Base-by-base conservation (phyloP, 1,140 invertebrate species). In the Lordiphosa mommai region DNA sequence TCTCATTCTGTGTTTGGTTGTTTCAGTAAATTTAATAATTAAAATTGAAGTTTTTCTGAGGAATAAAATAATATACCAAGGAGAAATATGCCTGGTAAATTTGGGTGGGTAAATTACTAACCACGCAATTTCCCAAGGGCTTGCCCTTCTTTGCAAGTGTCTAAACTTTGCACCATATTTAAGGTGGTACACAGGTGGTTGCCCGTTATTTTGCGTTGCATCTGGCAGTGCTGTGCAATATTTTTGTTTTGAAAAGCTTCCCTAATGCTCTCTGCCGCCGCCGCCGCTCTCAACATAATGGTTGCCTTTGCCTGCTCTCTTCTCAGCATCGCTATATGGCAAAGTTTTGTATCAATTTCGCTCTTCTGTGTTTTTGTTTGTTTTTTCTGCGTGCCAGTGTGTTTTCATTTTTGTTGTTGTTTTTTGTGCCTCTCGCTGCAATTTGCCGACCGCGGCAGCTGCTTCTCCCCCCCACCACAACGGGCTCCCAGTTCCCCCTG, bases 391-490 rank as follows among this genome's bases (percentile, higher is more conserved):
- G 40, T 60, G 61, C 33, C 58, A 29, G 20, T 44, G 59, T 63
- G 60, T 64, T 59, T 68, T 69, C 33, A 65, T 59, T 60, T 20
- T 41, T 27, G 23, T 27, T 27, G 23, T 56, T 53, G 48, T 49
- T 59, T 43, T 60, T 65, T 64, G 59, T 53, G 43, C 48, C 56
- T 53, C 61, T 69, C 55, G 61, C 44, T 69, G 65, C 65, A 65
- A 64, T 65, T 68, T 51, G 48, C 47, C 64, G 47, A 63, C 64
- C 36, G 48, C 60, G 53, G 34, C 48, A 51, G 53, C 48, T 20
- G 46, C 59, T 30, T 38, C 59, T 46, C 50, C 33, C 32, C 44
- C n/a, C n/a, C n/a, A n/a, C n/a, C n/a, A n/a, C n/a, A n/a, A 40
- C 20, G 13, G 27, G 38, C 57, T 33, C 43, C 53, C 53, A 43